These are phyloP conservation scores for Agrotis exclamationis DNA, from an alignment of 2,888 invertebrate species.

Conservation along the genomic window DNA sequence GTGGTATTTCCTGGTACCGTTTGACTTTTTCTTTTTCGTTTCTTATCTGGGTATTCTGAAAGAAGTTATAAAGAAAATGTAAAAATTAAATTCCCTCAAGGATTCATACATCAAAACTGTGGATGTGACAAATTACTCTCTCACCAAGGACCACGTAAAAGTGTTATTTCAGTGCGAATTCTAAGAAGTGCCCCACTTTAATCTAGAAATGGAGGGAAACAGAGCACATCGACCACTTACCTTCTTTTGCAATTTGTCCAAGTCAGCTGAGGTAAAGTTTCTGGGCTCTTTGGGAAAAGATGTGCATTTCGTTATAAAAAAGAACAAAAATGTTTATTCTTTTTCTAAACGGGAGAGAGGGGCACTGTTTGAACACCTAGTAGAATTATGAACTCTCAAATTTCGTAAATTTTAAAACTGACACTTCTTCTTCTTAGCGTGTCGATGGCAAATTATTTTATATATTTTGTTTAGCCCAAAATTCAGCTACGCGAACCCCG, in stretches of 20 bases:
- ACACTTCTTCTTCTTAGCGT: too few relatives aligned
- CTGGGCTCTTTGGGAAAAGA: slow-evolving; percentile 9
- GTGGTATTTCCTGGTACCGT: slow-evolving; percentile 17
- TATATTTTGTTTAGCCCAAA: too few relatives aligned
- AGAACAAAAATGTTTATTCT: too few relatives aligned
- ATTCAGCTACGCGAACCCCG: too few relatives aligned
- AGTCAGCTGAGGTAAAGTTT: slow-evolving; percentile 32
- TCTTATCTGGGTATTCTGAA: too few relatives aligned
- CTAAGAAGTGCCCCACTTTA: slow-evolving; percentile 44
- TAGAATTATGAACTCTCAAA: not conserved
- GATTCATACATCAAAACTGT: slow-evolving; percentile 2
- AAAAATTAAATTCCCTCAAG: not conserved
- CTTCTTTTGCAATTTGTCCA: slow-evolving; percentile 45
- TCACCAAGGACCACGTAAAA: slow-evolving; percentile 20
- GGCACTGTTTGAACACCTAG: too few relatives aligned
- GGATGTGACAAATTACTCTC: slow-evolving; percentile 10
- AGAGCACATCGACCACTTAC: slow-evolving; percentile 32
- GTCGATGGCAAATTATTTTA: too few relatives aligned
- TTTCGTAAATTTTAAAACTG: not conserved
- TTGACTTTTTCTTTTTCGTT: slow-evolving; percentile 4
- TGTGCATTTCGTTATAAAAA: not conserved
- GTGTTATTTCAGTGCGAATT: slow-evolving; percentile 33
- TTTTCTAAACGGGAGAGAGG: too few relatives aligned
- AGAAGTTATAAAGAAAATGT: not conserved
- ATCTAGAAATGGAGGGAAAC: slow-evolving; percentile 39